Base-by-base conservation (phyloP, 1,140 invertebrate genomes). In the Zophobas atratus region DNA sequence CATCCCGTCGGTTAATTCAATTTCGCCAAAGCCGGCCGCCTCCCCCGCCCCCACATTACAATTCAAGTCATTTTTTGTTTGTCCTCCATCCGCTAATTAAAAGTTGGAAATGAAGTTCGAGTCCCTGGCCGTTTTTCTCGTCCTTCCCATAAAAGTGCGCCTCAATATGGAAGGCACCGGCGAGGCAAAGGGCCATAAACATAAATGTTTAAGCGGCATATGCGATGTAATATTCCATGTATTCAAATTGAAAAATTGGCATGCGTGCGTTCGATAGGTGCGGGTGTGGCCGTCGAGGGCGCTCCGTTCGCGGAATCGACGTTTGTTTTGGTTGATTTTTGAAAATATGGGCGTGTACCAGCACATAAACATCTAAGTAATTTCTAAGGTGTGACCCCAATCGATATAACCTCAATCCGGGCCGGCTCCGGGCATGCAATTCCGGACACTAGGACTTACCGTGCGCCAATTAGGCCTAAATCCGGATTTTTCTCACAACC, bases 261-360 rank as follows among this genome's bases (percentile, higher is more conserved):
- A 46, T 46, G 43, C 3, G 48, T 56, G 48, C 41, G 48, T 74
- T 36, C 38, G 34, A 6, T 35, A 49, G 75, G 20, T 49, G 72
- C 63, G 75, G 75, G 71, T 71, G 75, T 77, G 76, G 77, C 77
- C 33, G 70, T 20, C 41, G 57, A 53, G 55, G 67, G 41, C 70
- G 70, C 71, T 38, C 39, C 70, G n/a, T 35, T 74, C 48, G 60
- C 72, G 73, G 77, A 49, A 77, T 81, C 78, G 77, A 79, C 75
- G 55, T 77, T 75, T 79, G 77, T 82, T 80, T 82, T 78, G 79
- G 77, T 82, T 70, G 70, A 77, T 80, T 80, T 82, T 80, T 77
- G 74, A 78, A 79, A 82, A 80, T 71, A 79, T 80, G 81, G 81
- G 81, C 79, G 81, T 82, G 75, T 41, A 75, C 77, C 76, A 33